These are phyloP conservation scores for Apamea monoglypha DNA, from an alignment of 2,888 invertebrate genomes.

Conservation along the genomic window DNA sequence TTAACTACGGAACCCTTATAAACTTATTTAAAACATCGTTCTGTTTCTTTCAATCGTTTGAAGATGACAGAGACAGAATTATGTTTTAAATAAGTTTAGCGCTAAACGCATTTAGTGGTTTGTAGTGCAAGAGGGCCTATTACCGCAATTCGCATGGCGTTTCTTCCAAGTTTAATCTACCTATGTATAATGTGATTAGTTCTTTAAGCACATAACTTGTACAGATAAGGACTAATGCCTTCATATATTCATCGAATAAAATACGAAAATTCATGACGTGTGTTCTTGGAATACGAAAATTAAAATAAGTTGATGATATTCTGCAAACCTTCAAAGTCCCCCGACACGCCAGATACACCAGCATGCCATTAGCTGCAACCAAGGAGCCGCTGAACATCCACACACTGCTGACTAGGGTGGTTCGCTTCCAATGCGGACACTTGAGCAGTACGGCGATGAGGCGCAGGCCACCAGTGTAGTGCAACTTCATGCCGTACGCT, in stretches of 20 bases:
- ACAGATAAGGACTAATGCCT: background rate
- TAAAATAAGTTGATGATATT: background rate
- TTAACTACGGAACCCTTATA: too few relatives aligned
- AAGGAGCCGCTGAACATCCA: constrained; percentile 81
- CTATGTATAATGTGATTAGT: too few relatives aligned
- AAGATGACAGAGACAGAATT: background rate
- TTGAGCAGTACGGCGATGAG: constrained; percentile 81
- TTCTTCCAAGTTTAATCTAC: too few relatives aligned
- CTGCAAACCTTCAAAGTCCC: constrained; percentile 81
- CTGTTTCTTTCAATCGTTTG: background rate
- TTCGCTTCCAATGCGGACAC: constrained; percentile 81
- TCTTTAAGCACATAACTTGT: too few relatives aligned
- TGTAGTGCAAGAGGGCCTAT: too few relatives aligned
- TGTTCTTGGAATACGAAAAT: background rate
- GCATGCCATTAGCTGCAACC: constrained; percentile 81
- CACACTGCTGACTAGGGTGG: constrained; percentile 72
- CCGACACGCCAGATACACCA: constrained; percentile 84
- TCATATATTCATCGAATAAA: background rate
- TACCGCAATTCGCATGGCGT: too few relatives aligned
- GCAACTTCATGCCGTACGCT: constrained; percentile 87
- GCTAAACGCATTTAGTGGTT: too few relatives aligned
- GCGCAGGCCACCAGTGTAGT: constrained; percentile 85
- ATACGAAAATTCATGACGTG: background rate
- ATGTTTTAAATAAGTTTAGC: too few relatives aligned
- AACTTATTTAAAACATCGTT: background rate